Base-by-base conservation (phyloP, 2,888 invertebrate genomes). In the Pristionchus exspectatus region DNA sequence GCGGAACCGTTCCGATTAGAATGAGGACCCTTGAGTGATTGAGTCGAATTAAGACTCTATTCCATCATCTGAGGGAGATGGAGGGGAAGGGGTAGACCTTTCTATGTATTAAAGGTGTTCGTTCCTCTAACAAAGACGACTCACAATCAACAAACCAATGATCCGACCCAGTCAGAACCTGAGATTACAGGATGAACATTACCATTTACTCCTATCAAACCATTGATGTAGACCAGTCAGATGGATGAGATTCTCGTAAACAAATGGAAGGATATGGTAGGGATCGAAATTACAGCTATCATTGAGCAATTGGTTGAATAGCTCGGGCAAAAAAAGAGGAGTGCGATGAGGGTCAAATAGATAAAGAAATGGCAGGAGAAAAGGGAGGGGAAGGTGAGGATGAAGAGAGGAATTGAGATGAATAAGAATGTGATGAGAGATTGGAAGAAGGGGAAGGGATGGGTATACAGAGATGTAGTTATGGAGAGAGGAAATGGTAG, bases 341-440 rank as follows among this genome's bases (percentile, higher is more conserved):
- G 83, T 50, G 30, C 4, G 83, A 83, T 54, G 56, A 21, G 83
- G 56, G 50, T 56, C 83, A 83, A 83, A 54, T 56, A n/a, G 83
- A 50, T 54, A 50, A 54, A 56, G 50, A 56, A 83, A 56, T 54
- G 83, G 83, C 83, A 85, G 38, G 27, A 33, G 38, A n/a, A 56
- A n/a, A 33, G 44, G 59, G 84, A 56, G 59, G 84, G 44, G 18
- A n/a, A 56, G n/a, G 84, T 30, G 59, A 63, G 63, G 38, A 56
- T 69, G 27, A 21, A 56, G 59, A 56, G n/a, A n/a, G n/a, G n/a
- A n/a, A n/a, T n/a, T n/a, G n/a, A n/a, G 63, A 63, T 63, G 85
- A 85, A 85, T 44, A 33, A 63, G 85, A 24, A 50, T 59, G 33
- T 24, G 85, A 24, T n/a, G 85, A 63, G 85, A 56, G 84, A 63